phyloP scores from a whole-genome alignment of 2,113 vertebrate species.

The Toxotes chatareus region DNA sequence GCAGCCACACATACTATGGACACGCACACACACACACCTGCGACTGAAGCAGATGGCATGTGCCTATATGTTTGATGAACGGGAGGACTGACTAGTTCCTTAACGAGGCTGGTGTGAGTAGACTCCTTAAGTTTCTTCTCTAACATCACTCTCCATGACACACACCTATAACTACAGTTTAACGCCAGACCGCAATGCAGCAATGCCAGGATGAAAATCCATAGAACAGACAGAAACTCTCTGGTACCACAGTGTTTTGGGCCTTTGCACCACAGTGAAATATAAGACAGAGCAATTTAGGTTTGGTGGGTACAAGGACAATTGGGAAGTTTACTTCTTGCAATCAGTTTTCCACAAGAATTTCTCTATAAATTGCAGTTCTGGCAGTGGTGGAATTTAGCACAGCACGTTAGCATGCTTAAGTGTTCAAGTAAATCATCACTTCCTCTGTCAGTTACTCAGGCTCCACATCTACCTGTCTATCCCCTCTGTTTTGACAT shows the following conservation, averaged over 20 bases:
- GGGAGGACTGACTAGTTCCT: constrained; percentile 64
- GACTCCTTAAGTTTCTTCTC: constrained; percentile 66
- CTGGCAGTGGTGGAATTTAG: neutral
- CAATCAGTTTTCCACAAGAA: constrained; percentile 4
- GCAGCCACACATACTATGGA: constrained; percentile 13
- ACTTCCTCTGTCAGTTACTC: constrained; percentile 13
- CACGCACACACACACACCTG: constrained; percentile 46
- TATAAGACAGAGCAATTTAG: constrained; percentile 21
- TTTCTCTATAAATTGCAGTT: neutral
- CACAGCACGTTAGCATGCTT: constrained; percentile 15
- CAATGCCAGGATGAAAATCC: constrained; percentile 56
- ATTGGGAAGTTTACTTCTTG: neutral
- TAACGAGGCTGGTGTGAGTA: constrained; percentile 74
- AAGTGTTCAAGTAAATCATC: constrained; percentile 31
- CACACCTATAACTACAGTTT: constrained; percentile 50
- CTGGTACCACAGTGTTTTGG: constrained; percentile 38
- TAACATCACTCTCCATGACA: constrained; percentile 59
- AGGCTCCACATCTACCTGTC: constrained; percentile 15
- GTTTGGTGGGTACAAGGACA: constrained; percentile 15
- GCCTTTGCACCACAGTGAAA: constrained; percentile 10
- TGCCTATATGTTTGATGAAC: constrained; percentile 72
- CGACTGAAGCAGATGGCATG: constrained; percentile 68
- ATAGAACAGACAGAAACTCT: constrained; percentile 24
- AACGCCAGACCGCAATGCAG: constrained; percentile 68
- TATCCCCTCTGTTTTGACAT: constrained; percentile 18